Evolutionary conservation across 2,113 vertebrate species (phyloP), one percentile per base, ranked within the genome.

Genomic region (Mirounga angustirostris): DNA sequence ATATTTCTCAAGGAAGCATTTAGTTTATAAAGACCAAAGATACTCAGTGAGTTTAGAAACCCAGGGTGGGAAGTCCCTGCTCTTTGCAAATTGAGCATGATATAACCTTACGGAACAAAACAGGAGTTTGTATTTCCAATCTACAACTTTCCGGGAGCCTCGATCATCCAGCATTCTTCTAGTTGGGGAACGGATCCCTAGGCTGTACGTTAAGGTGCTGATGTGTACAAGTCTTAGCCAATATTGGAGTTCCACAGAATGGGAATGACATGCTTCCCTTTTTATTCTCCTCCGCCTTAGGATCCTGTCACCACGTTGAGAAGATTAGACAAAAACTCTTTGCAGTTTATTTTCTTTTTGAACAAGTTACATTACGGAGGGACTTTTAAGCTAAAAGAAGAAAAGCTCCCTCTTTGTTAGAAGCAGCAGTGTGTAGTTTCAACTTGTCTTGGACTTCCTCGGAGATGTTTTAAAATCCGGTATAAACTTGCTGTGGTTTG

Each of bases 401-500:
- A 90, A 96, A 97, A 97, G 69, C 82, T 92, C 54, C 43, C 46
- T 98, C 91, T 96, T 95, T 63, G 97, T 95, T 59, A 81, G 76
- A 97, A 95, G 76, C 71, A 86, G 93, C 61, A 94, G 81, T 54
- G 80, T 95, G 92, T 79, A n/a, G 97, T 98, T 98, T 92, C 89
- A 98, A 90, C 82, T 98, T 96, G 93, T 5, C 12, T 89, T 93
- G 92, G 94, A 92, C 95, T 98, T 98, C 95, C 90, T 97, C 36
- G 0, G 97, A 91, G 97, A 93, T 98, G 98, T 95, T 95, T 98
- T 96, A 86, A 15, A 96, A 95, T 98, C 95, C 91, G 89, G 94
- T 91, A 74, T 98, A 95, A 98, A 97, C 97, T 97, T 89, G 78
- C 95, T 89, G 95, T 81, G 89, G 91, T 97, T 98, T 98, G 95